Evolutionary conservation across 2,888 invertebrate species (phyloP).

Genomic region (Entomobrya multifasciata): DNA sequence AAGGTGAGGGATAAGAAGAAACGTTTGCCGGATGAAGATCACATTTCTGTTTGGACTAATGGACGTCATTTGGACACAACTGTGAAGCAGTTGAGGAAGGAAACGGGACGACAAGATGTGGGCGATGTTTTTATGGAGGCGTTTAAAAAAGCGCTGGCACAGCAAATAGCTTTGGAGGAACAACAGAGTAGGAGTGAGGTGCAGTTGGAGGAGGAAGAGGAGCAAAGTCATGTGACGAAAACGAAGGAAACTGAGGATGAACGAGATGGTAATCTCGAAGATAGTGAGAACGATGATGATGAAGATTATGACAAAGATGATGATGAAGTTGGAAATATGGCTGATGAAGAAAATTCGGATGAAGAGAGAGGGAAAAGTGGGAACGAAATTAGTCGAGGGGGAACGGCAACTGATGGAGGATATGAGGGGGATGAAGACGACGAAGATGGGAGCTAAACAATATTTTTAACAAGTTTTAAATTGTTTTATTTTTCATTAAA

Average conservation of each 20-base stretch:
- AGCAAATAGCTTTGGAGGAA: background rate
- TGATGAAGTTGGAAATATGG: background rate
- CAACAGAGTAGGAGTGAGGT: too few species aligned
- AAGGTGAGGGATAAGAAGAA: slow-evolving; percentile 22
- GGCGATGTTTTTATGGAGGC: too few species aligned
- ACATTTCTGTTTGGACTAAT: slow-evolving; percentile 19
- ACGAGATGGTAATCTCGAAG: too few species aligned
- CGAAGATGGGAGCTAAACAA: background rate
- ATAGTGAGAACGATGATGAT: background rate
- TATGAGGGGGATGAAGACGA: slow-evolving; percentile 17
- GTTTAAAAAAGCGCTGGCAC: background rate
- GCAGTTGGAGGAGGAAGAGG: background rate
- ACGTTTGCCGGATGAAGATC: background rate
- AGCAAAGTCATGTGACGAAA: background rate
- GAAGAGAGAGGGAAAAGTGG: background rate
- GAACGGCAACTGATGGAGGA: background rate
- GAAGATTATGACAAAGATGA: background rate
- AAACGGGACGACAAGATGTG: background rate
- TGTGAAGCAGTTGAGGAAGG: background rate
- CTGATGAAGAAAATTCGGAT: slow-evolving; percentile 10
- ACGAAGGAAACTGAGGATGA: background rate
- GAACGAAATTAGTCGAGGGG: background rate
- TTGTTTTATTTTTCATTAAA: background rate
- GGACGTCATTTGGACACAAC: slow-evolving; percentile 13
- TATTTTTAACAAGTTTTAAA: background rate